Evolutionary conservation across 2,113 vertebrate genomes (phyloP).

Genomic region (Odontophorus gujanensis): DNA sequence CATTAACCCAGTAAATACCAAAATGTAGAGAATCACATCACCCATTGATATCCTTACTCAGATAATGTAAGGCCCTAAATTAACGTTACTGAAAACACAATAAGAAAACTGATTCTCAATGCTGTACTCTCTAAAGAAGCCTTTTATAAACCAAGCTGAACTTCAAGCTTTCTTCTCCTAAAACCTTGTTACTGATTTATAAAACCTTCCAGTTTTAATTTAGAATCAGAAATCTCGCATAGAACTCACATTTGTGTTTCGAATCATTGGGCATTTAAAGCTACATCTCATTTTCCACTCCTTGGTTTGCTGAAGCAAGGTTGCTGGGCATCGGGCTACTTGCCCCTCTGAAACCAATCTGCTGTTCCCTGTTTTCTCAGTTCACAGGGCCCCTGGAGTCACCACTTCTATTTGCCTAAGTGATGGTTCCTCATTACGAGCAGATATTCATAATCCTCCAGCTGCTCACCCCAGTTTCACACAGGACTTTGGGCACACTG

Average conservation of each 20-base stretch:
- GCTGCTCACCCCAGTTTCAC: background rate
- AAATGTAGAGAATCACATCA: background rate
- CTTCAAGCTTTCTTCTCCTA: background rate
- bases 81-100: background rate
- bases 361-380: background rate
- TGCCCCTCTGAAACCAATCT: slow-evolving; percentile 47
- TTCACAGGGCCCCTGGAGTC: background rate
- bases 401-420: background rate
- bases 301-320: background rate
- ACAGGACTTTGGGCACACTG: background rate
- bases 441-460: slow-evolving; percentile 34
- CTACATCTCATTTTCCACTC: background rate
- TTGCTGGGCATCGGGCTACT: background rate
- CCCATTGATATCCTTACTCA: background rate
- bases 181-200: background rate
- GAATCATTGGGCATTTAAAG: background rate
- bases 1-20: background rate
- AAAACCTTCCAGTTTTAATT: background rate
- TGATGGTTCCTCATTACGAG: slow-evolving; percentile 5
- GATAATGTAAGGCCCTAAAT: background rate
- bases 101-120: background rate
- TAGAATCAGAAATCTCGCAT: background rate
- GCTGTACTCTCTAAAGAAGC: background rate
- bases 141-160: background rate
- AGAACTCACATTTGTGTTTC: background rate